Percentiles rank a stretch among this genome's conserved stretches.
phyloP scores from a whole-genome alignment of 2,797 vertebrate species.

The Carduelis carduelis region DNA sequence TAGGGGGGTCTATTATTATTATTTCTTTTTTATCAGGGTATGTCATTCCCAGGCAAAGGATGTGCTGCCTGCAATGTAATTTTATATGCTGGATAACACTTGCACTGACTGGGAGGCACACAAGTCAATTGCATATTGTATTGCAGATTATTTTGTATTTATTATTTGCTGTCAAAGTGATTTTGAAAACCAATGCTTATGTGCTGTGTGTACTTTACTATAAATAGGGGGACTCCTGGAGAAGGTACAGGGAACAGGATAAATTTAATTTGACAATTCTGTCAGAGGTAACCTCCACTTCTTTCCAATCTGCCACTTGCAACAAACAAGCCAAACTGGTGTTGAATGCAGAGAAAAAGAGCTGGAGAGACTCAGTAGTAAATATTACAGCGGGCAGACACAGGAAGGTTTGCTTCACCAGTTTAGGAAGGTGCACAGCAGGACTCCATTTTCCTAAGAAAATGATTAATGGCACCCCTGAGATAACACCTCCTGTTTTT shows the following conservation, averaged over 20 bases:
- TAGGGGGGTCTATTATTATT: neutral
- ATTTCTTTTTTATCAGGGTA: constrained; percentile 53
- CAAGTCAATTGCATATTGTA: constrained; percentile 69
- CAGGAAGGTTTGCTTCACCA: neutral
- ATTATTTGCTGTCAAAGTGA: constrained; percentile 61
- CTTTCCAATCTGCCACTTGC: constrained; percentile 47
- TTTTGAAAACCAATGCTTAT: constrained; percentile 65
- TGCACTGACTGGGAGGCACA: constrained; percentile 38
- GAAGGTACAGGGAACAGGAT: constrained; percentile 58
- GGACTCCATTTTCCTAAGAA: constrained; percentile 1
- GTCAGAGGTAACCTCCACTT: constrained; percentile 62
- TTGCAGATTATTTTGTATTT: constrained; percentile 61
- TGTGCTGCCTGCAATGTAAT: constrained; percentile 53
- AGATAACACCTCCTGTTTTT: neutral
- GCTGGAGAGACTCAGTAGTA: neutral
- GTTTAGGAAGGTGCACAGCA: neutral
- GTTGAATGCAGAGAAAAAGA: constrained; percentile 21
- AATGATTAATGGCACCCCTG: neutral
- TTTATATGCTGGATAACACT: constrained; percentile 60
- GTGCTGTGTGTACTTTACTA: constrained; percentile 51
- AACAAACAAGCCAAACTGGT: constrained; percentile 18
- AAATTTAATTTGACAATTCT: constrained; percentile 68
- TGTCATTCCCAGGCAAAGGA: constrained; percentile 58
- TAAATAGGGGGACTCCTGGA: constrained; percentile 48
- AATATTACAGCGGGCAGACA: neutral